A percentile compares a stretch with the other conserved stretches of the same genome.
Conservation (phyloP, 2,888 invertebrate species). For the Toxonevra muliebris region DNA sequence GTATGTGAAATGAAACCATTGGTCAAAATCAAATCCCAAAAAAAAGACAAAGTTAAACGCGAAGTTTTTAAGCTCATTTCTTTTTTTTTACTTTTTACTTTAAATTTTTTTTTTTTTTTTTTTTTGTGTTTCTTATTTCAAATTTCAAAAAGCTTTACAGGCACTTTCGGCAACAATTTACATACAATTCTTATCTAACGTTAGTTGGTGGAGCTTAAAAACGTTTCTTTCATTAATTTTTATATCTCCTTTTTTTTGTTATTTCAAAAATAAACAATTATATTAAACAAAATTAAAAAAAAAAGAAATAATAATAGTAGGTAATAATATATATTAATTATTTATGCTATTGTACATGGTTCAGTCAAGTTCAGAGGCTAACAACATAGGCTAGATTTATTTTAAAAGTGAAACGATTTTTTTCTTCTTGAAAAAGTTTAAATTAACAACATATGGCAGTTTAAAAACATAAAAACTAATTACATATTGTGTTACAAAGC, state of each 20-base stretch:
- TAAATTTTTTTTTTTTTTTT: not conserved
- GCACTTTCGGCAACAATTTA: conserved; percentile 20
- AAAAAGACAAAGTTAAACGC: not conserved
- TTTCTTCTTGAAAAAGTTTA: too few relatives aligned
- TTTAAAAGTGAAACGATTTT: conserved; percentile 33
- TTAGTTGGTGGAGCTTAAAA: conserved; percentile 2
- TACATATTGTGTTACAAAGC: conserved; percentile 8
- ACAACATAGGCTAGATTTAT: conserved; percentile 24
- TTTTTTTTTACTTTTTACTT: not conserved
- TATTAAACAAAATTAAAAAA: not conserved
- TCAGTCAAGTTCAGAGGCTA: not conserved
- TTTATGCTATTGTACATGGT: not conserved
- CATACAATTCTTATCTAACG: not conserved
- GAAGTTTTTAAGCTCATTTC: not conserved
- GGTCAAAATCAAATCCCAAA: not conserved
- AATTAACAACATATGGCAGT: conserved; percentile 38
- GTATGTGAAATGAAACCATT: not conserved
- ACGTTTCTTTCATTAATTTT: not conserved
- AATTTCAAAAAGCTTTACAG: not conserved
- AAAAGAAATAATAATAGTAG: conserved; percentile 13
- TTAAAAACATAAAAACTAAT: conserved; percentile 20
- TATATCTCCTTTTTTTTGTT: too few relatives aligned
- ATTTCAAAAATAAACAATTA: too few relatives aligned
- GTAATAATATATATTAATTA: conserved; percentile 14
- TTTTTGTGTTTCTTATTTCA: not conserved